Evolutionary conservation across 1,140 invertebrate species (phyloP), one percentile per base, ranked within the genome.

Genomic region (Scaptomyza montana): DNA sequence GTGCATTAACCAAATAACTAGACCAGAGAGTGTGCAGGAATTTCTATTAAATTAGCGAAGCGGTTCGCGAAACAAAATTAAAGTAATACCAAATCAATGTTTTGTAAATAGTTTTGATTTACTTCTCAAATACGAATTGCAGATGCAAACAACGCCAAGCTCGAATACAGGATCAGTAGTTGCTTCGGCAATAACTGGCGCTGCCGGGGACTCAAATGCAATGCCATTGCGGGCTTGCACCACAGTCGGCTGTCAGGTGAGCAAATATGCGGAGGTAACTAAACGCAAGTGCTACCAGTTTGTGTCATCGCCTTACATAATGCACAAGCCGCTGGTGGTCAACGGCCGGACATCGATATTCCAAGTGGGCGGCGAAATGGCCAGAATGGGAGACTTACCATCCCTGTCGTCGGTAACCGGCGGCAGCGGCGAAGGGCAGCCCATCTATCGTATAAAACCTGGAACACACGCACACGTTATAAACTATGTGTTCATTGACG

Each of bases 391-490:
- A 12, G 74, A 87, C 30, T 74, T 87, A 6, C 65, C 76, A 3
- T 28, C 65, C 6, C 51, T 87, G 13, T 53, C 78, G 2, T 1
- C 45, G 1, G 12, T 25, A 1, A 43, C 19, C 0, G 65, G 59
- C 0, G 39, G 33, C 33, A 9, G 8, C 8, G 33, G 66, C 21
- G 46, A 61, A 2, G 69, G 73, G 0, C 65, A 77, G 36, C 76
- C 80, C 19, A 77, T 87, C 0, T 87, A 84, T 21, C 84, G 84
- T 3, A 87, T 87, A 4, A 87, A 89, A 54, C 84, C 84, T 1
- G 84, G 84, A 16, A 87, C 84, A 30, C 84, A 87, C 47, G 84
- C 85, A 0, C 84, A 87, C 28, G 63, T 87, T 25, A 70, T 87
- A 8, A 89, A 87, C 28, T 87, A 89, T 45, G 85, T 87, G 36